These are phyloP conservation scores for Synodontis membranacea DNA, from an alignment of 2,113 vertebrate species.

Conservation along the genomic window DNA sequence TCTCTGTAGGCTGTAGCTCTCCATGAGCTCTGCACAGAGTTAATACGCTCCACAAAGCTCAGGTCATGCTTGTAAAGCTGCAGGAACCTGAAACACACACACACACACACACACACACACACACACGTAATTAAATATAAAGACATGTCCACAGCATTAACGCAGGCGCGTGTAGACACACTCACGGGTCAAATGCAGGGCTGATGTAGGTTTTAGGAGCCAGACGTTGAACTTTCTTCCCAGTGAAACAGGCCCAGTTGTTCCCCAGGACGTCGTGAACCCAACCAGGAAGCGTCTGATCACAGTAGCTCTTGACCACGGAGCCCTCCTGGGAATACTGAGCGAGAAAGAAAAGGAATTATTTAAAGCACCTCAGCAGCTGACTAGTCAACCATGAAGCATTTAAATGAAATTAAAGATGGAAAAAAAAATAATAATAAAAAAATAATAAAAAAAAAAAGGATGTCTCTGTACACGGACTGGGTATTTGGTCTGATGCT, in stretches of 20 bases:
- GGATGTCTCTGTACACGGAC: too few relatives aligned
- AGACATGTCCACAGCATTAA: neutral
- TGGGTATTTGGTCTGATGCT: too few relatives aligned
- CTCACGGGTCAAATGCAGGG: constrained; percentile 36
- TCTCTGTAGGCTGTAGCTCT: constrained; percentile 79
- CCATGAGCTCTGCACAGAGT: constrained; percentile 85
- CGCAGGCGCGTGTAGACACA: neutral
- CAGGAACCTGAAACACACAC: constrained; percentile 67
- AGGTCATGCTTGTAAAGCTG: constrained; percentile 74
- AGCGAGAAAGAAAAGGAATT: neutral
- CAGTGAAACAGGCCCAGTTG: constrained; percentile 94
- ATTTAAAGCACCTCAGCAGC: neutral
- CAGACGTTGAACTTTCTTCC: constrained; percentile 72
- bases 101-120: neutral
- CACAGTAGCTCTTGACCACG: constrained; percentile 85
- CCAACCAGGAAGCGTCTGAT: constrained; percentile 90
- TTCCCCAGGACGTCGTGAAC: constrained; percentile 89
- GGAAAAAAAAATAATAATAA: too few relatives aligned
- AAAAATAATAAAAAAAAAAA: too few relatives aligned
- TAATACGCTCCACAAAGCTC: constrained; percentile 82
- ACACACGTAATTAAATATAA: neutral
- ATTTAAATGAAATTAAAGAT: too few relatives aligned
- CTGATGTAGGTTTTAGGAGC: constrained; percentile 50
- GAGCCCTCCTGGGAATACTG: constrained; percentile 81
- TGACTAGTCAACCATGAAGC: too few relatives aligned